Evolutionary conservation across 2,797 vertebrate genomes (phyloP), one percentile per base, ranked within the genome.

Genomic region (Chaetodon trifasciatus): DNA sequence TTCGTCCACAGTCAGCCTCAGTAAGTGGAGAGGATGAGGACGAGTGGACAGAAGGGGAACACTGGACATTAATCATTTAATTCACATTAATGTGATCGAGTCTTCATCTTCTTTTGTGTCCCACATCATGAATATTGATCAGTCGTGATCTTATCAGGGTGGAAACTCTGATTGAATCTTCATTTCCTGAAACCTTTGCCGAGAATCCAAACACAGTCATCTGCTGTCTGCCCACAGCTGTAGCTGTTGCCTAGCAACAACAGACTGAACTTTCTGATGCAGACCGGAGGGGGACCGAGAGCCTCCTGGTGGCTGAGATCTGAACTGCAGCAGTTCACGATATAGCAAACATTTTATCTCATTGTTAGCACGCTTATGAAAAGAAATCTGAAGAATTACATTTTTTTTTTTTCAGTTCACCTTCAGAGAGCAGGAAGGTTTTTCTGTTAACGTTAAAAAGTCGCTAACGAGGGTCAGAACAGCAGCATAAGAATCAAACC

Each of bases 171-270:
- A 78, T 69, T 79, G 57, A 83, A 70, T 81, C 70, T 79, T 84
- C 35, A 81, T 76, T 83, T 84, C 68, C 71, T 85, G n/a, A 71
- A 81, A 78, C 61, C 56, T n/a, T 50, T 62, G 70, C 83, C 75
- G 74, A 74, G 44, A 62, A 78, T 55, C 64, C 72, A 49, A 85
- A 76, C 55, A 19, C 37, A 56, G 64, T 79, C 87, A 62, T 86
- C 85, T 87, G 84, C 47, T 84, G 44, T 32, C 52, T 55, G 40
- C 50, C 39, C 40, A 49, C 67, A 70, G 58, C 63, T 58, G 70
- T 56, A 40, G 44, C 28, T 64, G 81, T 75, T 72, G 56, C 85
- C 82, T 68, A 19, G 82, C 86, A 89, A 91, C 81, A 81, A 40
- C 68, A 66, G 58, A 35, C 12, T 16, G 4, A 1, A 9, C 46